Evolutionary conservation across 1,140 invertebrate genomes (phyloP).

Genomic region (Hestina assimilis): DNA sequence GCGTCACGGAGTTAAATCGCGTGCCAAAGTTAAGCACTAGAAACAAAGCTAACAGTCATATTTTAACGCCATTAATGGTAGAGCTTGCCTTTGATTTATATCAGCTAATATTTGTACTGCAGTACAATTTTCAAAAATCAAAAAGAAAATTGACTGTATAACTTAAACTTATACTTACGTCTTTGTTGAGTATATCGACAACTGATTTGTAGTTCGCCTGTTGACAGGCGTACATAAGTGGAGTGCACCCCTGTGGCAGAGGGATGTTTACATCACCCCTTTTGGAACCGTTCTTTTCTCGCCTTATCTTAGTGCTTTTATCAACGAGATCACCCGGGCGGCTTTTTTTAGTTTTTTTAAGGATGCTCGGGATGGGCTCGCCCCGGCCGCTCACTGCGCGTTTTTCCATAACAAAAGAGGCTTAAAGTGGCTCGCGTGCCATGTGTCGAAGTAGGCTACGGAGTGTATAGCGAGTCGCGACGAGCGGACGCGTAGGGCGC

Average conservation of each 20-base stretch:
- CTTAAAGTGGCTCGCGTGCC: constrained; percentile 39
- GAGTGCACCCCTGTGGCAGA: constrained; percentile 81
- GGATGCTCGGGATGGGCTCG: constrained; percentile 68
- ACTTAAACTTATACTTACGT: too few relatives aligned
- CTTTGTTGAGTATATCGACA: constrained; percentile 72
- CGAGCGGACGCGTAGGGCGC: constrained; percentile 68
- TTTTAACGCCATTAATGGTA: constrained; percentile 30
- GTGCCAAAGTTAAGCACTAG: constrained; percentile 34
- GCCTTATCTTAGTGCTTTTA: constrained; percentile 67
- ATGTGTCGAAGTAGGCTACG: constrained; percentile 32
- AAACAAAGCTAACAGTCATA: constrained; percentile 44
- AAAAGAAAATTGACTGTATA: too few relatives aligned
- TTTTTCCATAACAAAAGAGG: constrained; percentile 68
- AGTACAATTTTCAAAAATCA: background rate
- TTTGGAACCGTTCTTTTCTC: constrained; percentile 53
- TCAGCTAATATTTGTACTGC: constrained; percentile 15
- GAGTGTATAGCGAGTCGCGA: constrained; percentile 33
- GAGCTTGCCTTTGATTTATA: constrained; percentile 2
- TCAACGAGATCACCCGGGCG: constrained; percentile 60
- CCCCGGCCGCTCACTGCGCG: constrained; percentile 54
- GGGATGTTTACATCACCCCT: constrained; percentile 57
- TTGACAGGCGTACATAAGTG: constrained; percentile 94
- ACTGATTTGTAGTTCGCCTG: constrained; percentile 80
- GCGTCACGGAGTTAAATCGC: constrained; percentile 42
- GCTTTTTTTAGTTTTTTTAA: constrained; percentile 62